Percentiles rank a stretch among this genome's conserved stretches.
Conservation (phyloP, 2,888 invertebrate genomes). For the Horisme vitalbata region DNA sequence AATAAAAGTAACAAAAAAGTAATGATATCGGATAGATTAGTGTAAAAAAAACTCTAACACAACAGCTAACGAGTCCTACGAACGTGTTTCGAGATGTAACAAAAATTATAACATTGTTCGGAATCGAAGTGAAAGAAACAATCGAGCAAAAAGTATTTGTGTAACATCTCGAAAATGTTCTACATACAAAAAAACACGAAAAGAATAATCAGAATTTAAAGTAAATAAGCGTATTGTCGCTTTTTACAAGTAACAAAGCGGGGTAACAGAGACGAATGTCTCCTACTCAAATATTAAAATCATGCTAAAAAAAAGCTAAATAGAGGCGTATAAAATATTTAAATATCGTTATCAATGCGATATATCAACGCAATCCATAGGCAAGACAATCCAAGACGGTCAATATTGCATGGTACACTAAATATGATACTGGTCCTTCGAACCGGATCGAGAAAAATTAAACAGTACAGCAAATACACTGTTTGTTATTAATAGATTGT, state of each 20-base stretch:
- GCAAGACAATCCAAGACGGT: slow-evolving; percentile 1
- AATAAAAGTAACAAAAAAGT: too few relatives aligned
- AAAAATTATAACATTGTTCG: too few relatives aligned
- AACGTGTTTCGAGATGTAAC: too few relatives aligned
- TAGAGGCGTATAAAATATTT: too few relatives aligned
- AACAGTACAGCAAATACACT: neutral
- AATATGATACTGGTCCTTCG: neutral
- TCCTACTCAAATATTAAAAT: slow-evolving; percentile 5
- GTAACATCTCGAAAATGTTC: too few relatives aligned
- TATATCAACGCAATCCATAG: slow-evolving; percentile 5
- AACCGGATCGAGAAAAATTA: neutral
- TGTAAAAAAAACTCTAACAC: too few relatives aligned
- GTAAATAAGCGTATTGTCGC: slow-evolving; percentile 5
- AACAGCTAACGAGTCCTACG: too few relatives aligned
- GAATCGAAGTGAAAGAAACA: too few relatives aligned
- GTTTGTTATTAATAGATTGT: neutral
- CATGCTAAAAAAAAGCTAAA: slow-evolving; percentile 14
- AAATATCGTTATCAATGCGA: too few relatives aligned
- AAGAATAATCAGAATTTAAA: slow-evolving; percentile 7
- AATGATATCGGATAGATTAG: too few relatives aligned
- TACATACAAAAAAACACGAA: neutral
- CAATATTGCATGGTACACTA: too few relatives aligned
- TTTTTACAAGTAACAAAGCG: slow-evolving; percentile 7
- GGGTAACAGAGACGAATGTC: slow-evolving; percentile 2
- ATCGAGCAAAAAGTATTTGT: too few relatives aligned